phyloP scores from a whole-genome alignment of 2,113 vertebrate genomes.

The Saimiri boliviensis region DNA sequence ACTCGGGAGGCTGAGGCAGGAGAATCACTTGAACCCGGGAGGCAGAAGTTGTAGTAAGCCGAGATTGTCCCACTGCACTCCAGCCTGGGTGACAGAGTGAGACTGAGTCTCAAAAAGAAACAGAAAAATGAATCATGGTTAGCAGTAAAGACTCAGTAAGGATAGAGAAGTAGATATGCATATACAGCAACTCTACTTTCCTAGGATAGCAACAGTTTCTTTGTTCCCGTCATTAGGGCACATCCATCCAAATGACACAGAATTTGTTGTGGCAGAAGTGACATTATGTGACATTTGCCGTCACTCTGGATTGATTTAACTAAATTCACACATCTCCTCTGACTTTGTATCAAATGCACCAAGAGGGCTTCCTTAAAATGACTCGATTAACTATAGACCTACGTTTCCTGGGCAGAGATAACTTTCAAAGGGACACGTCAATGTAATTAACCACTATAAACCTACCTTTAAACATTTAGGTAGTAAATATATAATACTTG shows the following conservation, averaged over 20 bases:
- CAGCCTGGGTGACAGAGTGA: too few species aligned
- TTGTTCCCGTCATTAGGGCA: not conserved
- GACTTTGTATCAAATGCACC: not conserved
- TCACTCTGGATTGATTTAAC: not conserved
- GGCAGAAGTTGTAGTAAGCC: too few species aligned
- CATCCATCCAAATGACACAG: not conserved
- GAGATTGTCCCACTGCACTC: too few species aligned
- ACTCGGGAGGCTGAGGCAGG: too few species aligned
- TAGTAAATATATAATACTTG: constrained; percentile 24
- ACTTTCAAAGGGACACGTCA: not conserved
- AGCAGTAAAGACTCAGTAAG: not conserved
- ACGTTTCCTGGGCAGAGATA: not conserved
- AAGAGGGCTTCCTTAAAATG: not conserved
- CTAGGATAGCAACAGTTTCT: not conserved
- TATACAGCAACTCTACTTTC: not conserved
- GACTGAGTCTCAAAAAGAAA: too few species aligned
- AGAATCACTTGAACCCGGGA: too few species aligned
- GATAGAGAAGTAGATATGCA: not conserved
- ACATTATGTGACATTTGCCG: constrained; percentile 45
- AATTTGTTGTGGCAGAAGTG: not conserved
- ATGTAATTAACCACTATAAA: constrained; percentile 29
- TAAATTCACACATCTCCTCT: not conserved
- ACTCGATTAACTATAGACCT: not conserved
- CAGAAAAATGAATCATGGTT: not conserved
- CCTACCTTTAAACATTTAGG: not conserved